These are phyloP conservation scores for Scaptomyza montana DNA, from an alignment of 1,140 invertebrate species.

Conservation along the genomic window DNA sequence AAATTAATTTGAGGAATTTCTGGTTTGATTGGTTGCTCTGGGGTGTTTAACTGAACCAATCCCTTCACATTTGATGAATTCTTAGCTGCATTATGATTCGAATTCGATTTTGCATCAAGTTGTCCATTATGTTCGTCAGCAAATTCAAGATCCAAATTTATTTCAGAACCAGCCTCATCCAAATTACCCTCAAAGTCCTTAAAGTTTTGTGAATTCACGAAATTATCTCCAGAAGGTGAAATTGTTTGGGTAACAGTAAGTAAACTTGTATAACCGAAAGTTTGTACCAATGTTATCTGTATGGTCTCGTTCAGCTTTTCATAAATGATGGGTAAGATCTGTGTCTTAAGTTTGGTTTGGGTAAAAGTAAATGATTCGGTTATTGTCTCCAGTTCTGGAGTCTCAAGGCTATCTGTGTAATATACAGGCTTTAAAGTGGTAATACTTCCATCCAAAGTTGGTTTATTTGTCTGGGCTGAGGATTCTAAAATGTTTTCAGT, in stretches of 20 bases:
- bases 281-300: conserved; percentile 92
- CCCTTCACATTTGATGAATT: conserved; percentile 38
- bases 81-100: conserved; percentile 53
- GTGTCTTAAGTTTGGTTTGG: conserved; percentile 93
- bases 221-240: conserved; percentile 93
- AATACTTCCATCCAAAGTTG: conserved; percentile 89
- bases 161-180: conserved; percentile 94
- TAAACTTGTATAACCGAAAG: conserved; percentile 92
- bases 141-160: conserved; percentile 93
- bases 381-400: conserved; percentile 92
- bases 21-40: conserved; percentile 21
- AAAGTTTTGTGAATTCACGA: conserved; percentile 85
- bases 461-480: conserved; percentile 89
- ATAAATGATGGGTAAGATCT: conserved; percentile 91
- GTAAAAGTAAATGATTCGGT: conserved; percentile 96
- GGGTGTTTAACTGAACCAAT: conserved; percentile 26
- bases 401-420: conserved; percentile 89
- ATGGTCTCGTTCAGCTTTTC: conserved; percentile 88
- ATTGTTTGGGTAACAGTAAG: conserved; percentile 95
- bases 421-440: conserved; percentile 92
- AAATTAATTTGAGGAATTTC: conserved; percentile 37
- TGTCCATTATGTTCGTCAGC: conserved; percentile 90
- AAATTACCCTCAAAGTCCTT: conserved; percentile 94
- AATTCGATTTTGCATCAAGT: conserved; percentile 84
- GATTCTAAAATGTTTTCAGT: conserved; percentile 94